Conservation (phyloP, 2,888 invertebrate species). For the Subacronicta megacephala region DNA sequence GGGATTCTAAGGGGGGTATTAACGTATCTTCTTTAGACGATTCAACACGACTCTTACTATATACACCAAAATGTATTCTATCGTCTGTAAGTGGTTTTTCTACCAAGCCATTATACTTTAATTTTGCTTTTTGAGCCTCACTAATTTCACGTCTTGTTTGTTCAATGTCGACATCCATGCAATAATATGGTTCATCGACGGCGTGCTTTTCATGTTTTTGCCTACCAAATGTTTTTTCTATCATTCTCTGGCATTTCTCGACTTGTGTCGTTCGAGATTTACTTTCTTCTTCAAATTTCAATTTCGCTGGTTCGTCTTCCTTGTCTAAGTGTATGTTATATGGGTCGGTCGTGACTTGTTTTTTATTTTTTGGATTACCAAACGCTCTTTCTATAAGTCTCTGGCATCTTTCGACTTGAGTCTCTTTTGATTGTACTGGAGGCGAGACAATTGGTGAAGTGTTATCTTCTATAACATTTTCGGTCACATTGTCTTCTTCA, state of each 20-base stretch:
- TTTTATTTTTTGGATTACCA: no score
- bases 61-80: slow-evolving; percentile 15
- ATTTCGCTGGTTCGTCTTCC: neutral
- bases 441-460: rapidly evolving
- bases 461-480: neutral
- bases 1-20: neutral
- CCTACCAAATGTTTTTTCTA: slow-evolving; percentile 53
- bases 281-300: neutral
- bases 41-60: slow-evolving; percentile 9
- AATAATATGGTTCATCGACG: slow-evolving; percentile 19
- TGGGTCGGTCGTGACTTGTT: no score
- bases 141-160: slow-evolving; percentile 20
- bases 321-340: neutral
- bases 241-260: slow-evolving; percentile 54
- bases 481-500: neutral
- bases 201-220: neutral
- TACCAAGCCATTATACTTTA: neutral
- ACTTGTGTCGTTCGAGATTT: slow-evolving; percentile 24
- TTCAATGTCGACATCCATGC: slow-evolving; percentile 21
- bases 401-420: slow-evolving; percentile 51
- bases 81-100: slow-evolving; percentile 8
- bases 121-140: slow-evolving; percentile 21
- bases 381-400: slow-evolving; percentile 55
- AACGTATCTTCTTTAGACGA: slow-evolving; percentile 2
- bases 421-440: slow-evolving; percentile 13